Conservation (phyloP, 2,888 invertebrate genomes). For the Chalcosyrphus nemorum region DNA sequence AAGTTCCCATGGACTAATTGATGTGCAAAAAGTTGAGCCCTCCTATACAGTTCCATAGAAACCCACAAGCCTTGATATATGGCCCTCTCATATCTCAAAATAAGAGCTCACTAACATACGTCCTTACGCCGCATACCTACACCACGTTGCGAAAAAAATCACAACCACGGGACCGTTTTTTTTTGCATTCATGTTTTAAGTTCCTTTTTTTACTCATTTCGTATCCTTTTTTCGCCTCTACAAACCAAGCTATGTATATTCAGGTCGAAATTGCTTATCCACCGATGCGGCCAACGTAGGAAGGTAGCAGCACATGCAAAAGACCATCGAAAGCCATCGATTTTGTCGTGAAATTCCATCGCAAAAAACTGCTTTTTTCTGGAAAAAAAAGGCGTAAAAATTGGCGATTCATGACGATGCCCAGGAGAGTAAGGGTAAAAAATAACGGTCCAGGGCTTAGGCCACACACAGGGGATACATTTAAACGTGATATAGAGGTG, state of each 20-base stretch:
- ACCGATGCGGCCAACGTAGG: conserved; percentile 19
- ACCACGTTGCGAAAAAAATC: conserved; percentile 11
- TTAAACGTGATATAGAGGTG: conserved; percentile 34
- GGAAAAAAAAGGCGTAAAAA: conserved; percentile 33
- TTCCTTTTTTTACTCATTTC: neutral
- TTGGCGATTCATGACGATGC: conserved; percentile 70
- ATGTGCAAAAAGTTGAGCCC: neutral
- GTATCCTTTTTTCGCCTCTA: neutral
- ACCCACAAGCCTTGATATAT: conserved; percentile 35
- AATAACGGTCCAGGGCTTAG: conserved; percentile 38
- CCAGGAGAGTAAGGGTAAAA: conserved; percentile 46
- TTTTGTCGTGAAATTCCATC: conserved; percentile 42
- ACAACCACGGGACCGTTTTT: conserved; percentile 41
- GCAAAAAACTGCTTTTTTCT: conserved; percentile 4
- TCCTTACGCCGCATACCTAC: conserved; percentile 27
- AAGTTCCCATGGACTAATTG: too few species aligned
- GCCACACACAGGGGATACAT: conserved; percentile 49
- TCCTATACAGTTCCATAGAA: neutral
- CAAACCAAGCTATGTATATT: conserved; percentile 28
- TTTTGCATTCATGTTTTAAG: conserved; percentile 23
- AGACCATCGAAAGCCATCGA: conserved; percentile 56
- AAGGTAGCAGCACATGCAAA: conserved; percentile 63
- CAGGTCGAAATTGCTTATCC: conserved; percentile 59
- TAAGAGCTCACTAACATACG: conserved; percentile 23
- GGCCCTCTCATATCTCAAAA: conserved; percentile 48